Evolutionary conservation across 1,140 invertebrate species (phyloP).

Genomic region (Drosophila lini): DNA sequence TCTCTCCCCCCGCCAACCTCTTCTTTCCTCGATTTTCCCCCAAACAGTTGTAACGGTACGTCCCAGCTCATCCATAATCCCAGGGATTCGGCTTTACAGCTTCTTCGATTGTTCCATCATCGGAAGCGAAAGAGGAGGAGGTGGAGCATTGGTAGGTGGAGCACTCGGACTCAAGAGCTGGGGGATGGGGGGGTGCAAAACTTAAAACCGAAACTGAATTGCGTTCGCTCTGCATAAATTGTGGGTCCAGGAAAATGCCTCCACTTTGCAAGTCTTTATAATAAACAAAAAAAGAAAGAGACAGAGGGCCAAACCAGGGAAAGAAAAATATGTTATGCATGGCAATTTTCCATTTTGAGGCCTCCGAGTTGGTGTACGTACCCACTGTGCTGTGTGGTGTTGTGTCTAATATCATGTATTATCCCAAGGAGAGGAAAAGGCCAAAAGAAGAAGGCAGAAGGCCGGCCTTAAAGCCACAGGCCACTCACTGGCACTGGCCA

Average conservation of each 20-base stretch:
- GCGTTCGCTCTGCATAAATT: constrained; percentile 74
- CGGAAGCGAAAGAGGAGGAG: not conserved
- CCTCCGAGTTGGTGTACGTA: constrained; percentile 40
- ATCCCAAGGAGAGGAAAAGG: constrained; percentile 12
- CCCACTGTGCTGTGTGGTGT: constrained; percentile 25
- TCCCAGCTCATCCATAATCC: constrained; percentile 35
- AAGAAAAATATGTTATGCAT: constrained; percentile 75
- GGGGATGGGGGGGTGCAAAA: not conserved
- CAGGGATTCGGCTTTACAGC: not conserved
- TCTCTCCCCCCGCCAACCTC: no score
- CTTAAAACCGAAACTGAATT: constrained; percentile 67
- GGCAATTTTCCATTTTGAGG: constrained; percentile 80
- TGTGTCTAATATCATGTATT: constrained; percentile 75
- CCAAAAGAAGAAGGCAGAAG: constrained; percentile 15
- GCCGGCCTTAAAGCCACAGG: constrained; percentile 11
- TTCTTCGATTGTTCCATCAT: constrained; percentile 32
- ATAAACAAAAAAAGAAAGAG: constrained; percentile 50
- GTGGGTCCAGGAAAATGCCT: constrained; percentile 30
- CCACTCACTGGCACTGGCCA: constrained; percentile 31
- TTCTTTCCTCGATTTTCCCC: not conserved
- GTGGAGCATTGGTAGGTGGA: not conserved
- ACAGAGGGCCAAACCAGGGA: not conserved
- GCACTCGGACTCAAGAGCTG: not conserved
- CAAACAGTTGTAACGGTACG: constrained; percentile 38
- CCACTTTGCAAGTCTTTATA: constrained; percentile 68